phyloP scores from a whole-genome alignment of 2,113 vertebrate genomes.

The Elaphurus davidianus region DNA sequence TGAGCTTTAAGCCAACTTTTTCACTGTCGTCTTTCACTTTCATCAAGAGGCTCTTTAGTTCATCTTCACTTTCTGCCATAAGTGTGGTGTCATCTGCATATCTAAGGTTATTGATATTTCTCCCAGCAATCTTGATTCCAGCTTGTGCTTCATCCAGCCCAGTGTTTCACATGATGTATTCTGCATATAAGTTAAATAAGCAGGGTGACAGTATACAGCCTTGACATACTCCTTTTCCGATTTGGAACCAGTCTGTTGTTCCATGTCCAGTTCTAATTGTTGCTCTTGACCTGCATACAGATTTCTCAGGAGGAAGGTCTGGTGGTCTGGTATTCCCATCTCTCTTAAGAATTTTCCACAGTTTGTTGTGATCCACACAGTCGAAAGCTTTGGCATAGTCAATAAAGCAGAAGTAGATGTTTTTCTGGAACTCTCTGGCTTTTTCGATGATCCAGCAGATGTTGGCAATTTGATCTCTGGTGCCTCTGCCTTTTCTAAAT shows the following conservation, averaged over 20 bases:
- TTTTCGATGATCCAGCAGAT: background rate
- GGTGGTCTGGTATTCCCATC: background rate
- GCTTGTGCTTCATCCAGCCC: background rate
- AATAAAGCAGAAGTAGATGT: background rate
- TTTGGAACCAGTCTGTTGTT: background rate
- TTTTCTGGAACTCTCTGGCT: background rate
- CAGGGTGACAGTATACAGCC: background rate
- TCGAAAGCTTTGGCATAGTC: background rate
- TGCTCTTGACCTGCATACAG: background rate
- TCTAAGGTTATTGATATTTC: background rate
- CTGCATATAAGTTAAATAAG: background rate
- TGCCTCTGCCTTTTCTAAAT: background rate
- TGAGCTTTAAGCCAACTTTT: background rate
- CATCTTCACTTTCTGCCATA: background rate
- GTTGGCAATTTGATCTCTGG: background rate
- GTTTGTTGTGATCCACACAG: background rate
- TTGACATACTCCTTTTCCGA: accelerated
- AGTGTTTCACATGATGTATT: background rate
- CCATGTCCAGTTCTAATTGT: background rate
- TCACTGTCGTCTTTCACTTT: background rate
- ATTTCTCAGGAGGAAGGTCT: background rate
- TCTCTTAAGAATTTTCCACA: background rate
- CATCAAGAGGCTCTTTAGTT: background rate
- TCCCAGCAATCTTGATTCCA: background rate
- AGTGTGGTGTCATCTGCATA: background rate